Percentiles rank a stretch among this genome's conserved stretches.
Conservation (phyloP, 2,888 invertebrate species). For the Spicauda simplicius region DNA sequence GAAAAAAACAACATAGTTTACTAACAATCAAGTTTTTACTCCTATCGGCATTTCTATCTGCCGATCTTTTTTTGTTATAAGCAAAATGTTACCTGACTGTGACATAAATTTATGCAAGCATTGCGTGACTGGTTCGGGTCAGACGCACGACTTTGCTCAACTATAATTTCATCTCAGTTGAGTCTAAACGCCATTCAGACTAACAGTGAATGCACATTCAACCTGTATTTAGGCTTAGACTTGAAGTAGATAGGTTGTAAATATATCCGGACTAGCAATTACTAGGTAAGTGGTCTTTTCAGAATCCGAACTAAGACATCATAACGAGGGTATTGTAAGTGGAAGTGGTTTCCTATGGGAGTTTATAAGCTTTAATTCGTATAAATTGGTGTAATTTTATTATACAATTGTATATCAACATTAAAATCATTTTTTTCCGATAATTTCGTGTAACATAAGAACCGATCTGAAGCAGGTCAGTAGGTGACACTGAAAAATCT, state of each 20-base stretch:
- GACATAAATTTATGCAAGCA: background rate
- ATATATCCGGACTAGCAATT: constrained; percentile 24
- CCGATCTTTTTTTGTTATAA: too few relatives aligned
- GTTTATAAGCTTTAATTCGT: too few relatives aligned
- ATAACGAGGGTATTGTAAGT: constrained; percentile 58
- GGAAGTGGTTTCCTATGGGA: background rate
- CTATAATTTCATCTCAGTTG: constrained; percentile 34
- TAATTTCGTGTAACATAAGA: too few relatives aligned
- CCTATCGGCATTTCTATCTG: too few relatives aligned
- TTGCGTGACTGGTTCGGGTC: constrained; percentile 5
- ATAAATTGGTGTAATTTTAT: too few relatives aligned
- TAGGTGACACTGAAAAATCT: too few relatives aligned
- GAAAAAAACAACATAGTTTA: too few relatives aligned
- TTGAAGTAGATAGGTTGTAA: constrained; percentile 24
- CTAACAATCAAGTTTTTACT: too few relatives aligned
- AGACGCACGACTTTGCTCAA: constrained; percentile 5
- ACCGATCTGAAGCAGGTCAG: too few relatives aligned
- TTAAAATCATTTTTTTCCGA: too few relatives aligned
- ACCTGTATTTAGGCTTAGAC: constrained; percentile 9
- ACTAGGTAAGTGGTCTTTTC: constrained; percentile 49
- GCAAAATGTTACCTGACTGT: background rate
- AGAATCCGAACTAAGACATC: constrained; percentile 59
- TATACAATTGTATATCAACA: too few relatives aligned
- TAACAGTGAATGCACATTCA: constrained; percentile 26
- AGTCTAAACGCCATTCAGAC: constrained; percentile 36